phyloP scores from a whole-genome alignment of 2,797 vertebrate genomes.

The Paguma larvata region DNA sequence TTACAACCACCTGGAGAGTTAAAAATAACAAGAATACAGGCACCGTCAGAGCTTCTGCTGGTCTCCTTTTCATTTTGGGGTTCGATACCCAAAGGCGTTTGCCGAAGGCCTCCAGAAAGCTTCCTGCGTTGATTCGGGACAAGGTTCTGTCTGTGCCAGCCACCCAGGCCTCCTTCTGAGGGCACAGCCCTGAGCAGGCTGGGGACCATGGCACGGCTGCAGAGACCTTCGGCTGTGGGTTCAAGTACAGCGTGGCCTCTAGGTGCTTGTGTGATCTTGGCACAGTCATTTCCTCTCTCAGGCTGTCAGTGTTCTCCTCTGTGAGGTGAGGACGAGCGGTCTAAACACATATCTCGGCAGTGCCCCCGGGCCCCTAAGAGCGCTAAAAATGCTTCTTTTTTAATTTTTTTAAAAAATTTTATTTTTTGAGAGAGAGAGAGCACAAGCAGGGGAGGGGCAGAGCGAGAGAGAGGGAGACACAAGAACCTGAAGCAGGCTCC shows the following conservation, averaged over 20 bases:
- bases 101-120: not conserved
- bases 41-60: not conserved
- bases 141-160: not conserved
- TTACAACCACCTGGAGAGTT: constrained; percentile 1
- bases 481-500: too few species aligned
- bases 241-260: not conserved
- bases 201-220: rapidly evolving
- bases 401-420: too few species aligned
- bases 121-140: not conserved
- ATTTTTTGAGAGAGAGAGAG: too few species aligned
- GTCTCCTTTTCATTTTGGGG: not conserved
- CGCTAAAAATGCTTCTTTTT: not conserved
- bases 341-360: not conserved
- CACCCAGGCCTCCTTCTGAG: not conserved
- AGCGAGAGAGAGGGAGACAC: too few species aligned
- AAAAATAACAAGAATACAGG: not conserved
- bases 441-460: too few species aligned
- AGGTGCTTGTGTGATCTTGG: not conserved
- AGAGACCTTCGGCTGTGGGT: not conserved
- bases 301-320: not conserved
- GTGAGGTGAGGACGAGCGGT: not conserved
- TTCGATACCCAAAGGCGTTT: not conserved
- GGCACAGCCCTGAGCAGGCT: not conserved
- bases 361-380: not conserved
- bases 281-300: not conserved